These are phyloP conservation scores for Hipposideros larvatus DNA, from an alignment of 2,797 vertebrate species.

Conservation along the genomic window DNA sequence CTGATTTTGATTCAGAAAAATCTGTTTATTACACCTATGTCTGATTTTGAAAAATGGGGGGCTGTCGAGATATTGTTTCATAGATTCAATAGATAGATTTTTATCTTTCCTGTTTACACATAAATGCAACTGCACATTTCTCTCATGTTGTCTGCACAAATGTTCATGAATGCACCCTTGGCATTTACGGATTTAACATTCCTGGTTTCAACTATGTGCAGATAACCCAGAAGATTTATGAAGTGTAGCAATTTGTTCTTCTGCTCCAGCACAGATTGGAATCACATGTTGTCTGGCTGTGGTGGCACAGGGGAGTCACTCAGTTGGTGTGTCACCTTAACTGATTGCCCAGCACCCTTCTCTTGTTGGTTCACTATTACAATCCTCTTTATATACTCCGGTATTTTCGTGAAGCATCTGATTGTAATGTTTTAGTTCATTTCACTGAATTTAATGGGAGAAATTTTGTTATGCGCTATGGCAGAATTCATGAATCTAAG, in stretches of 20 bases:
- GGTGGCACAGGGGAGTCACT: neutral
- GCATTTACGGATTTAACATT: constrained; percentile 64
- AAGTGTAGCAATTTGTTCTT: constrained; percentile 58
- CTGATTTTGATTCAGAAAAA: constrained; percentile 52
- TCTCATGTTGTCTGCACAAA: constrained; percentile 39
- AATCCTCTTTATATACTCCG: neutral
- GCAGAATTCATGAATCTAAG: neutral
- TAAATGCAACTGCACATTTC: constrained; percentile 31
- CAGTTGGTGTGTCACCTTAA: neutral
- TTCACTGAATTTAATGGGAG: neutral
- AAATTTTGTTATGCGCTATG: neutral
- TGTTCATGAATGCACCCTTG: constrained; percentile 63
- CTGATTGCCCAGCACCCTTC: neutral
- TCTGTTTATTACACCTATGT: constrained; percentile 30
- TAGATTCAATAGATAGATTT: constrained; percentile 44
- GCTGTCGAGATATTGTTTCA: constrained; percentile 1
- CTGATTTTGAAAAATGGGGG: constrained; percentile 28
- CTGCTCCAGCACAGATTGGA: constrained; percentile 56
- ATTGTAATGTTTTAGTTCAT: constrained; percentile 19
- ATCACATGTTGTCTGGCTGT: neutral
- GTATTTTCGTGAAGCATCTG: constrained; percentile 49
- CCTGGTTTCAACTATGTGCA: constrained; percentile 64
- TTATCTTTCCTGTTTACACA: neutral
- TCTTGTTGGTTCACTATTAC: neutral
- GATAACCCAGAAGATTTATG: constrained; percentile 78